Conservation (phyloP, 2,113 vertebrate genomes). For the Nannospalax galili region DNA sequence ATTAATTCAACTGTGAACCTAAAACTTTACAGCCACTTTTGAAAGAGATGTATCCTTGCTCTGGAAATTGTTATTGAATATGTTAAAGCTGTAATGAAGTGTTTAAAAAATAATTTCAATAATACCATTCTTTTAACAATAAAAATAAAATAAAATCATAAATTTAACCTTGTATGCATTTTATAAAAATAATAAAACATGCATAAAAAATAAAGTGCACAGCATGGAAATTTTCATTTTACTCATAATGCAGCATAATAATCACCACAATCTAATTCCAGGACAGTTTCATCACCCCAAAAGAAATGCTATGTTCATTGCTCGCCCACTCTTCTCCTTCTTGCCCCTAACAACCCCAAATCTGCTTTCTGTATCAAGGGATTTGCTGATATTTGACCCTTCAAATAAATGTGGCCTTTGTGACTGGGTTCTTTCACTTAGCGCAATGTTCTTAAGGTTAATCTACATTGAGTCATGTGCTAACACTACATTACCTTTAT, state of each 20-base stretch:
- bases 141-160: no score
- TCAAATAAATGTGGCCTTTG: background rate
- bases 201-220: no score
- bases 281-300: background rate
- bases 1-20: no score
- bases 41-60: no score
- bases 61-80: no score
- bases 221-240: background rate
- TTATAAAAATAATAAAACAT: no score
- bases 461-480: background rate
- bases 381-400: background rate
- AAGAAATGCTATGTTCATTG: background rate
- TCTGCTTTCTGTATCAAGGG: background rate
- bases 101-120: no score
- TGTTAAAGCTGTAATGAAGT: no score
- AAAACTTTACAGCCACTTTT: no score
- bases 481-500: background rate
- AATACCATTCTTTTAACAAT: no score
- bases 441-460: background rate
- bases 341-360: background rate
- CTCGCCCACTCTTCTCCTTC: fast-evolving
- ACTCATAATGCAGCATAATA: background rate
- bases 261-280: background rate
- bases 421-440: background rate
- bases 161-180: no score